Conservation (phyloP, 2,797 vertebrate genomes). For the Paedocypris micromegethes region DNA sequence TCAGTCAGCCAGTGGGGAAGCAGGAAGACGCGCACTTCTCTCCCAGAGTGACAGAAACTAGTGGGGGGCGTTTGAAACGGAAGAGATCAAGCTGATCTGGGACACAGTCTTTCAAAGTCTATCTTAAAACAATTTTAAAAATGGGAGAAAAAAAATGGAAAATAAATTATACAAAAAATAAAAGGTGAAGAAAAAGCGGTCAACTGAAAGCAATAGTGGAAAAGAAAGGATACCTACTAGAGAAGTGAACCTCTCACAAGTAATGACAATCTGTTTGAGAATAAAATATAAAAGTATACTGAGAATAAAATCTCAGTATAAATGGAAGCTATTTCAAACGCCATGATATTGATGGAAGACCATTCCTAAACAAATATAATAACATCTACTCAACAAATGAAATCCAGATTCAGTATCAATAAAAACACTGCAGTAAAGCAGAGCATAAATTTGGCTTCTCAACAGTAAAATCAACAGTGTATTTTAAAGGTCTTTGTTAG, state of each 20-base stretch:
- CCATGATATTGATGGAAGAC: too few relatives aligned
- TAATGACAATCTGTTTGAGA: neutral
- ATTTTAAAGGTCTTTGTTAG: too few relatives aligned
- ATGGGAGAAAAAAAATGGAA: slow-evolving; percentile 31
- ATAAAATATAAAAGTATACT: too few relatives aligned
- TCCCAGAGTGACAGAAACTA: slow-evolving; percentile 70
- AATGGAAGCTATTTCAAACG: too few relatives aligned
- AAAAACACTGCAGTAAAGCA: too few relatives aligned
- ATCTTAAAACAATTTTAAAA: slow-evolving; percentile 60
- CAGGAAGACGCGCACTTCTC: slow-evolving; percentile 65
- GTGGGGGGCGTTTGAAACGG: slow-evolving; percentile 65
- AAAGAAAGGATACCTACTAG: neutral
- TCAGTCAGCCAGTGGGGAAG: slow-evolving; percentile 69
- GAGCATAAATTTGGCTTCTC: too few relatives aligned
- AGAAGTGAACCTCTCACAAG: too few relatives aligned
- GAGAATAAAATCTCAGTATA: neutral
- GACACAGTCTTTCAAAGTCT: slow-evolving; percentile 60
- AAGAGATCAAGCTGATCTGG: slow-evolving; percentile 73
- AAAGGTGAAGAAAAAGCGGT: slow-evolving; percentile 41
- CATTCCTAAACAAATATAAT: too few relatives aligned
- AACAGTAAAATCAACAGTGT: too few relatives aligned
- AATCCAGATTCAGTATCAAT: too few relatives aligned
- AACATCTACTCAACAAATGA: too few relatives aligned
- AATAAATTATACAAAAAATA: neutral
- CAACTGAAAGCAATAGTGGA: slow-evolving; percentile 19